Evolutionary conservation across 30 jellyfish, hydroid and myxozoan species (phyloP), one percentile per base, ranked within the genome.

Genomic region (Turritopsis dohrnii): DNA sequence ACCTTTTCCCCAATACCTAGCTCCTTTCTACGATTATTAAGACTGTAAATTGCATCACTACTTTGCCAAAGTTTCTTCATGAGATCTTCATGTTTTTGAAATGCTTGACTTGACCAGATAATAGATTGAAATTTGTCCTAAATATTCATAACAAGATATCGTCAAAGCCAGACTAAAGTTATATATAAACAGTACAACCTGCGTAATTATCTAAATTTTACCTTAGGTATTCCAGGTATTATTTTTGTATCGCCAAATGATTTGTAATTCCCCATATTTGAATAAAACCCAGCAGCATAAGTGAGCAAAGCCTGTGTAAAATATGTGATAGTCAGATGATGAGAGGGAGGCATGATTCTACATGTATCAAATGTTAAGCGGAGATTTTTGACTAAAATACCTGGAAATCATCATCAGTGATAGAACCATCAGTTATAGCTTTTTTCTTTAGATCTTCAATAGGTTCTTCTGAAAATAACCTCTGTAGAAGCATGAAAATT

Each of bases 191-290:
- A n/a, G n/a, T n/a, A n/a, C n/a, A 41, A 41, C 60, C 0, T 19
- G 0, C 8, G 19, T 7, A 29, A 74, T 13, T 13, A 74, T 0
- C 72, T 74, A 25, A 52, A 52, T 60, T 1, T 9, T 41, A 85
- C 97, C 95, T 90, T 83, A 81, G 92, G 28, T 21, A 90, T 82
- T 24, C 81, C 97, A 66, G 97, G 97, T 1, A 90, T 54, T 21
- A 90, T 85, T 79, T 90, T 90, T 23, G 97, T 90, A 66, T 90
- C 97, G 23, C 97, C 97, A 83, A 90, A 90, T 29, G 97, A 90
- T 75, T 85, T 90, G 89, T 90, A 90, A 80, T 90, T 90, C 18
- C 97, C 97, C 97, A 90, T 90, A 73, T 90, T 90, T 23, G 95
- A 81, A 65, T 90, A 90, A 9, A 90, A 72, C 60, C 92, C 97